phyloP scores from a whole-genome alignment of 2,797 vertebrate species.

The Anguilla anguilla region DNA sequence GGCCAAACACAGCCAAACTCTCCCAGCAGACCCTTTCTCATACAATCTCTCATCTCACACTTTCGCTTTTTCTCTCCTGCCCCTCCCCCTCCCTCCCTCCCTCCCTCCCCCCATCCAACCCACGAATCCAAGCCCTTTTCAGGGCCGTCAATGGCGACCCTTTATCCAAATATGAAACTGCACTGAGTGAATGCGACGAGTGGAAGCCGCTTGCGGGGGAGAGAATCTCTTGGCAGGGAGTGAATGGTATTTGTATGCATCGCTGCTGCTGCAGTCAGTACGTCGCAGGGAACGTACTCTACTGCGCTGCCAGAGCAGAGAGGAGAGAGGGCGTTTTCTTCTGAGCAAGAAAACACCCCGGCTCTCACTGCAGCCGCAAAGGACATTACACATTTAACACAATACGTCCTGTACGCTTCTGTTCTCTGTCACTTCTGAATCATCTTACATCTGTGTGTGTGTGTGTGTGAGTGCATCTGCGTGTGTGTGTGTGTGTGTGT shows the following conservation, averaged over 20 bases:
- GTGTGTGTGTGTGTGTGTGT: neutral
- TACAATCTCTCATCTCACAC: neutral
- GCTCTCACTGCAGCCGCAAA: neutral
- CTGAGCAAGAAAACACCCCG: conserved; percentile 1
- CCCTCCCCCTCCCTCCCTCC: neutral
- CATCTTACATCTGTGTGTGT: neutral
- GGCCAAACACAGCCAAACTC: conserved; percentile 23
- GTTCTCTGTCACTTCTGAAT: neutral
- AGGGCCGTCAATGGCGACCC: conserved; percentile 37
- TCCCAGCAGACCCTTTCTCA: neutral
- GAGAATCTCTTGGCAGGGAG: conserved; percentile 41
- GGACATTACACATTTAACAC: neutral
- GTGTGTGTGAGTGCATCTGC: neutral
- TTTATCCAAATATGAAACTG: conserved; percentile 49
- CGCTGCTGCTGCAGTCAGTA: conserved; percentile 51
- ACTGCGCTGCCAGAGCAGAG: conserved; percentile 41
- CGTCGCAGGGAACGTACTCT: conserved; percentile 60
- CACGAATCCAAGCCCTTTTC: neutral
- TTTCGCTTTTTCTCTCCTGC: neutral
- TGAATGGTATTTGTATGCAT: conserved; percentile 63
- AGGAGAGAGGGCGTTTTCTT: conserved; percentile 30
- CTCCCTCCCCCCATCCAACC: neutral
- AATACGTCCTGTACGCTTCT: neutral
- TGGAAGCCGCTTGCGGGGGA: conserved; percentile 34
- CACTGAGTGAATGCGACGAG: conserved; percentile 51